Percentiles rank a stretch among this genome's conserved stretches.
These are phyloP conservation scores for Enteromius unitaeniatus DNA, from an alignment of 2,797 vertebrate genomes.

Conservation along the genomic window DNA sequence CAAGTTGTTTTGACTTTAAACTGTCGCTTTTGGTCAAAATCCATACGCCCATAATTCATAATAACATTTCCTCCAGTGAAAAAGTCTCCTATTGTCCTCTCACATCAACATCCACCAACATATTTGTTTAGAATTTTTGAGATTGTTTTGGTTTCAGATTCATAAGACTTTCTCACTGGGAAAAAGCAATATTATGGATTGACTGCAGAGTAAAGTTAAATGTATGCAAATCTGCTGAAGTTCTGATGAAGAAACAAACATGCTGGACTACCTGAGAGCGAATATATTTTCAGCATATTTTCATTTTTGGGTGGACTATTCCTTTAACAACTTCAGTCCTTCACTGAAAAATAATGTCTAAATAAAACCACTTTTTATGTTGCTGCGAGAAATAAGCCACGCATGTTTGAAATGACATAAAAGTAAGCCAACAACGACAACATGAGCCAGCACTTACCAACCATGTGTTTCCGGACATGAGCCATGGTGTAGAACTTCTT, in stretches of 20 bases:
- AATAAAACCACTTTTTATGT: neutral
- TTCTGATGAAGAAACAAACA: neutral
- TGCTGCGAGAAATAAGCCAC: neutral
- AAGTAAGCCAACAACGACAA: neutral
- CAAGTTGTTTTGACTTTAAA: neutral
- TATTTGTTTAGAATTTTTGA: neutral
- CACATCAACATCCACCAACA: neutral
- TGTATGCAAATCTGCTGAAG: neutral
- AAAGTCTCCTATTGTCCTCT: neutral
- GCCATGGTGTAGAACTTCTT: conserved; percentile 99
- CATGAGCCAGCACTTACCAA: conserved; percentile 84
- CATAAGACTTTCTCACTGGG: too few relatives aligned
- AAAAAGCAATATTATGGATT: too few relatives aligned
- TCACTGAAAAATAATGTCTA: too few relatives aligned
- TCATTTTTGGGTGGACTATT: neutral
- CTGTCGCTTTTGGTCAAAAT: neutral
- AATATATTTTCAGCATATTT: neutral
- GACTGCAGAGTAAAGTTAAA: neutral
- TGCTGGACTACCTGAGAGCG: neutral
- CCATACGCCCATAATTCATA: neutral
- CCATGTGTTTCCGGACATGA: conserved; percentile 98
- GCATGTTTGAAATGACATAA: neutral
- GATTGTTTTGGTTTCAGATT: neutral
- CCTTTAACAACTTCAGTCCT: too few relatives aligned
- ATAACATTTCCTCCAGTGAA: neutral